phyloP scores from a whole-genome alignment of 1,140 invertebrate species.

The Drosophila lacertosa region DNA sequence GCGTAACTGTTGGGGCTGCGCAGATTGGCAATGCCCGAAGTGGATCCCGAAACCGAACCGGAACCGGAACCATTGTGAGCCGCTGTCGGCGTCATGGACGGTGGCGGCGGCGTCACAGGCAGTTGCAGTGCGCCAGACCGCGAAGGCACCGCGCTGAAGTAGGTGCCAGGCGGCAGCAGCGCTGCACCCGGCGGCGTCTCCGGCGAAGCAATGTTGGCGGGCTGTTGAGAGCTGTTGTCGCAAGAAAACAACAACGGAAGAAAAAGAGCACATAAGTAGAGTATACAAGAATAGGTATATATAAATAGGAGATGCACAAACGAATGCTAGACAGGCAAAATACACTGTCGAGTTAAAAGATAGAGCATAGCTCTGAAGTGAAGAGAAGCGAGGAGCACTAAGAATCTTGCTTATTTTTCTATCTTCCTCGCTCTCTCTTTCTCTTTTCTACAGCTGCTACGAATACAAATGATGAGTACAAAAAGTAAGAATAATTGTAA shows the following conservation, averaged over 20 bases:
- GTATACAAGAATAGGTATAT: too few relatives aligned
- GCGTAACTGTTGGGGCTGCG: constrained; percentile 75
- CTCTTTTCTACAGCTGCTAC: too few relatives aligned
- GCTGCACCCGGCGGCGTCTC: constrained; percentile 46
- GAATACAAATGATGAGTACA: background rate
- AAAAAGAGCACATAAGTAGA: background rate
- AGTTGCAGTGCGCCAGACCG: constrained; percentile 51
- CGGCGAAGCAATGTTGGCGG: constrained; percentile 52
- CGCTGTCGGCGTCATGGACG: constrained; percentile 54
- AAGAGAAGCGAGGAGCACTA: background rate
- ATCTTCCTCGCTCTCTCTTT: background rate
- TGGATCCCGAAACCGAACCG: constrained; percentile 27
- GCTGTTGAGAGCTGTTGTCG: constrained; percentile 42
- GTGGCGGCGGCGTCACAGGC: constrained; percentile 61
- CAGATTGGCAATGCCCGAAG: constrained; percentile 38
- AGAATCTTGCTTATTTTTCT: background rate
- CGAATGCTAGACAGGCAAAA: too few relatives aligned
- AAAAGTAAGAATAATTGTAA: too few relatives aligned
- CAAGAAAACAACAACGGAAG: background rate
- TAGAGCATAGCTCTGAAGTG: too few relatives aligned
- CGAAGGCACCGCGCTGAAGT: constrained; percentile 43
- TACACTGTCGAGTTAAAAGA: too few relatives aligned
- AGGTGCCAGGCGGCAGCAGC: constrained; percentile 41
- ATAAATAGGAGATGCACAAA: too few relatives aligned
- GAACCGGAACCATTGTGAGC: constrained; percentile 41